Conservation (phyloP, 2,888 invertebrate species). For the Himalopsyche japonica region DNA sequence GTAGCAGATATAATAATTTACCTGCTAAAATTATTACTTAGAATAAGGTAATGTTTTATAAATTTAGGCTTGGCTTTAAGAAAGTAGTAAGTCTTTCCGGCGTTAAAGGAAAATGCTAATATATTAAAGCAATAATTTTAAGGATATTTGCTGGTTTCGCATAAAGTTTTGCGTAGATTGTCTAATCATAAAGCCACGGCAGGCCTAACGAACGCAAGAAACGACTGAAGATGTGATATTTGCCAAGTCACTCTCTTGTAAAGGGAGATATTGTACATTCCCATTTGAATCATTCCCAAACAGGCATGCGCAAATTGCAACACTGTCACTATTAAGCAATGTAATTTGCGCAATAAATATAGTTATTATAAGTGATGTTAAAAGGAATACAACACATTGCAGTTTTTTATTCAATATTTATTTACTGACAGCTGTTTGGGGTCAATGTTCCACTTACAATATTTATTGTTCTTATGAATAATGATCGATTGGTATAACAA, state of each 20-base stretch:
- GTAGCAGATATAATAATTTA: too few relatives aligned
- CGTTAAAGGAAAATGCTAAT: neutral
- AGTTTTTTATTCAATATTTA: neutral
- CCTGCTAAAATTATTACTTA: too few relatives aligned
- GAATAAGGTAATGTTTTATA: neutral
- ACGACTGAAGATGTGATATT: neutral
- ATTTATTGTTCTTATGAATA: too few relatives aligned
- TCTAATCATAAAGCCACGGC: neutral
- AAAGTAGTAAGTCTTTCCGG: neutral
- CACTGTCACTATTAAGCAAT: neutral
- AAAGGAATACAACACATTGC: neutral
- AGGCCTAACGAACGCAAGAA: neutral
- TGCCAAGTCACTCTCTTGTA: neutral
- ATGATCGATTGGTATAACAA: too few relatives aligned
- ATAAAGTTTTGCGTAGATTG: neutral
- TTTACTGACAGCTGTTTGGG: neutral
- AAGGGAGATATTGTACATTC: neutral
- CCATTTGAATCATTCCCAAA: neutral
- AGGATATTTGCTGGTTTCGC: neutral
- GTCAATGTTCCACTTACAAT: neutral
- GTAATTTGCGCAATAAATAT: neutral
- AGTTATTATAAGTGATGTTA: neutral
- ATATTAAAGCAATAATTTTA: neutral
- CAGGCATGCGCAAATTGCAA: neutral
- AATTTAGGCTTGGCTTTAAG: neutral